Percentiles rank a stretch among this genome's conserved stretches.
Conservation (phyloP, 2,797 vertebrate genomes). For the Pipistrellus pipistrellus region DNA sequence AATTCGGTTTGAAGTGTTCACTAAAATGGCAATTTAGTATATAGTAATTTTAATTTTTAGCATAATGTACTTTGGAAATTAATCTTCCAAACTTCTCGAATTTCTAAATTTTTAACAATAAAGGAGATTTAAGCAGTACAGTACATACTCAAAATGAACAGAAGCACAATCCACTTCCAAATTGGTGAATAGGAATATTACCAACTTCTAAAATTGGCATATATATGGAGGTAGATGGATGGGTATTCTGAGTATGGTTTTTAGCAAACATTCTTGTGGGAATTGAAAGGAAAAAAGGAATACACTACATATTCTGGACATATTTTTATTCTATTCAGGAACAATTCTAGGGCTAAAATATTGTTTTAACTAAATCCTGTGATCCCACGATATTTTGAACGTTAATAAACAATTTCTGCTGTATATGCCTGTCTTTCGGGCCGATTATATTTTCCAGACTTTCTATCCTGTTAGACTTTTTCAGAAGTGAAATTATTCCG, state of each 20-base stretch:
- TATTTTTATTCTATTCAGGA: slow-evolving; percentile 21
- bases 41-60: slow-evolving; percentile 56
- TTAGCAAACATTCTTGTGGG: slow-evolving; percentile 64
- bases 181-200: slow-evolving; percentile 34
- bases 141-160: slow-evolving; percentile 18
- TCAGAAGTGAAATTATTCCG: slow-evolving; percentile 66
- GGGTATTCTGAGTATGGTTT: slow-evolving; percentile 28
- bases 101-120: slow-evolving; percentile 3
- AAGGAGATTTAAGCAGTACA: slow-evolving; percentile 45
- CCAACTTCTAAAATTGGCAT: slow-evolving; percentile 34
- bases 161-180: slow-evolving; percentile 1
- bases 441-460: slow-evolving; percentile 57
- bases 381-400: slow-evolving; percentile 19
- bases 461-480: slow-evolving; percentile 35
- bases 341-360: neutral
- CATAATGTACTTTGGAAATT: slow-evolving; percentile 46
- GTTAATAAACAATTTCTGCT: slow-evolving; percentile 33
- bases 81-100: slow-evolving; percentile 22
- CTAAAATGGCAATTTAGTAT: neutral
- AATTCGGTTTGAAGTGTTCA: slow-evolving; percentile 5
- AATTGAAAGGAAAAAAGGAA: neutral
- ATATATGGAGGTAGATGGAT: neutral
- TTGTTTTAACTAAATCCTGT: slow-evolving; percentile 28
- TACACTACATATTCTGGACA: neutral
- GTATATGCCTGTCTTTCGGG: slow-evolving; percentile 27